A percentile compares a stretch with the other conserved stretches of the same genome.
phyloP scores from a whole-genome alignment of 1,140 invertebrate species.

The Neodiprion lecontei region DNA sequence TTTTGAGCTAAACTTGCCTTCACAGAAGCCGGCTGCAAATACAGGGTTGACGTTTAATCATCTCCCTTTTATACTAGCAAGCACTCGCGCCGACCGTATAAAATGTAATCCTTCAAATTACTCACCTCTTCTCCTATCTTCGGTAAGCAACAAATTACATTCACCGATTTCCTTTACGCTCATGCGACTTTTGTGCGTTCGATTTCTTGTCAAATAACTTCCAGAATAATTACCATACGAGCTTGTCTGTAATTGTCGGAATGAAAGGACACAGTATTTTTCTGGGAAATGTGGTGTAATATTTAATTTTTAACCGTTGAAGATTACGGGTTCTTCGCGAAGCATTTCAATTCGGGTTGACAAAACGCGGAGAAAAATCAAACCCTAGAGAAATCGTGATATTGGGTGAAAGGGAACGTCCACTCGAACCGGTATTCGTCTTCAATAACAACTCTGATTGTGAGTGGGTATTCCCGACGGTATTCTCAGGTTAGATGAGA shows the following conservation, averaged over 20 bases:
- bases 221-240: too few relatives aligned
- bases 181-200: too few relatives aligned
- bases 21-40: neutral
- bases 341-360: neutral
- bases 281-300: too few relatives aligned
- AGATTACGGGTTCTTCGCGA: too few relatives aligned
- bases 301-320: too few relatives aligned
- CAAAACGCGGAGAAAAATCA: neutral
- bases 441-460: neutral
- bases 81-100: too few relatives aligned
- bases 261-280: too few relatives aligned
- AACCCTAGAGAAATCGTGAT: neutral
- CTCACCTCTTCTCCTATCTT: neutral
- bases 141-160: neutral
- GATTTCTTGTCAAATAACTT: too few relatives aligned
- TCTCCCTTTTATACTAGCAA: neutral
- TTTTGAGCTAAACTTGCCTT: neutral
- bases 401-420: neutral
- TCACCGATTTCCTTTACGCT: neutral
- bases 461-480: conserved; percentile 1
- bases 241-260: too few relatives aligned
- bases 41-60: neutral
- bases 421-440: neutral
- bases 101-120: neutral
- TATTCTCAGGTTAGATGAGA: neutral